Evolutionary conservation across 2,113 vertebrate species (phyloP), one percentile per base, ranked within the genome.

Genomic region (Plectropomus leopardus): DNA sequence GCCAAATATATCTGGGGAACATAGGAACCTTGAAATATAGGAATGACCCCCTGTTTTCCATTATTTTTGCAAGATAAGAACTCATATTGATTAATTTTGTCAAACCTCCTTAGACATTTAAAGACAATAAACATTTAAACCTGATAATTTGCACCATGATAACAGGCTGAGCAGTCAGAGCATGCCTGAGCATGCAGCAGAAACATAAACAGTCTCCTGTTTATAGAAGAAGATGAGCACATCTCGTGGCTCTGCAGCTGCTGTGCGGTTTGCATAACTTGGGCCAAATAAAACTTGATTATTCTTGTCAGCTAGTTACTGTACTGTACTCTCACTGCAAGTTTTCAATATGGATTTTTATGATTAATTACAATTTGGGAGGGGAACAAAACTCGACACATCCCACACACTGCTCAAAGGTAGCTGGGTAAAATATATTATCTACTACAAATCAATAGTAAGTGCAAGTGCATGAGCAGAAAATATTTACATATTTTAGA

Each of bases 311-410:
- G 48, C n/a, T 28, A 40, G 32, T 53, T 24, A 53, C 24, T 60
- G 26, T 34, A 32, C 4, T 76, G 19, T 19, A 34, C 36, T 71
- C 19, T 42, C 63, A 21, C 40, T 26, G 36, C 14, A 23, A 47
- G 28, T 47, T 45, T 11, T 26, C 50, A 34, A 19, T 57, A 64
- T 36, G 8, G 44, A 57, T 60, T 63, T 69, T 9, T 6, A 63
- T 79, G 76, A 71, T 65, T 48, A 40, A 50, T 65, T 50, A 40
- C 28, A 72, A 57, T 17, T n/a, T 28, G 26, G 9, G 21, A n/a
- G 36, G n/a, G 2, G 0, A 1, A 1, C 1, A 5, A 5, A 9
- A 48, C 44, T 42, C 7, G 40, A 65, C 23, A 51, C 51, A 42
- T 66, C 44, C 42, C 5, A 36, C 48, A 40, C 47, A 64, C 28